phyloP scores from a whole-genome alignment of 2,113 vertebrate species.

The Climacteris rufus region DNA sequence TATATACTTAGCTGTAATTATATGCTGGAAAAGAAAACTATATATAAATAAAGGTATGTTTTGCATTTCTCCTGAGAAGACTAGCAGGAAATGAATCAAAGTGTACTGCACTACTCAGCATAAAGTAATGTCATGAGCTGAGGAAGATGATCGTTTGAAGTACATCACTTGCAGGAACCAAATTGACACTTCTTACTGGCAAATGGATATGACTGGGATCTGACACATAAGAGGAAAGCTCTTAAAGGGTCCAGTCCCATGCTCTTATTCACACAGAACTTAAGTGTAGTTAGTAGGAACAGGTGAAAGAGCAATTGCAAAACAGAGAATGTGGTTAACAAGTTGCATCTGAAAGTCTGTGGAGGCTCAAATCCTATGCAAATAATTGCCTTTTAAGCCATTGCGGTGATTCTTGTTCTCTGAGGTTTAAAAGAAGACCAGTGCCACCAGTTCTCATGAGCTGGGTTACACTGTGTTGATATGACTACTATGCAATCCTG shows the following conservation, averaged over 20 bases:
- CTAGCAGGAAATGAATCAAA: background rate
- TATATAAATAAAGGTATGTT: background rate
- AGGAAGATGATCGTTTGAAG: background rate
- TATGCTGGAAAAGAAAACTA: fast-evolving
- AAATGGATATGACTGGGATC: background rate
- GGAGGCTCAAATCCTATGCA: background rate
- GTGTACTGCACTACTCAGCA: background rate
- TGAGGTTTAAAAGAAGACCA: background rate
- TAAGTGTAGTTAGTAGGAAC: background rate
- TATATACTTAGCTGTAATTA: background rate
- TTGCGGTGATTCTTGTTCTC: background rate
- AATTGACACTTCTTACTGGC: background rate
- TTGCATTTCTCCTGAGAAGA: background rate
- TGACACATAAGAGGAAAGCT: background rate
- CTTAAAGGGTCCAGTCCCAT: background rate
- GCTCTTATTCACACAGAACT: background rate
- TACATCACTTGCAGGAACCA: background rate
- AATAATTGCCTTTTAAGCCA: background rate
- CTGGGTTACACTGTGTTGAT: background rate
- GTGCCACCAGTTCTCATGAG: background rate
- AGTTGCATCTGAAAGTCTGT: background rate
- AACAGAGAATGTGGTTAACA: background rate
- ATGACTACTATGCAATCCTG: background rate
- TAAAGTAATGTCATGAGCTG: background rate
- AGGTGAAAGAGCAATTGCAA: background rate